Percentiles rank a stretch among this genome's conserved stretches.
Conservation (phyloP, 2,113 vertebrate genomes). For the Siniperca chuatsi region DNA sequence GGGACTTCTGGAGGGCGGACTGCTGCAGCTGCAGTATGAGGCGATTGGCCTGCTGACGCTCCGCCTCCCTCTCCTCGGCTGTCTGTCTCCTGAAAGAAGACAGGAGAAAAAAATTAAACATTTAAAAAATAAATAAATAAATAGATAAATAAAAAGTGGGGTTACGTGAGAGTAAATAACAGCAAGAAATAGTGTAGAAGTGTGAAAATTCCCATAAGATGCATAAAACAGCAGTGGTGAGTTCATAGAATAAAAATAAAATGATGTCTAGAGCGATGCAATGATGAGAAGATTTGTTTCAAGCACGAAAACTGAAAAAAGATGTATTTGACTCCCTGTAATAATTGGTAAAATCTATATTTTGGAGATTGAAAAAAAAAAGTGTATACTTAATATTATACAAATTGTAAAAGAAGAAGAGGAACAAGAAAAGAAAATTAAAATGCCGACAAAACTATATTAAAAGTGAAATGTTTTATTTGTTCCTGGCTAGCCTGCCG, state of each 20-base stretch:
- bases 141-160: constrained; percentile 1
- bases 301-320: background rate
- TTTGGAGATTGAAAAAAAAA: background rate
- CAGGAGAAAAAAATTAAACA: background rate
- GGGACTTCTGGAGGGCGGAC: constrained; percentile 97
- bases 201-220: background rate
- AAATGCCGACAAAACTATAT: too few relatives aligned
- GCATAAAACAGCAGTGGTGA: background rate
- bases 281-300: background rate
- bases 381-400: too few relatives aligned
- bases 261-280: background rate
- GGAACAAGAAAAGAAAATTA: background rate
- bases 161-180: background rate
- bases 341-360: background rate
- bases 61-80: constrained; percentile 96
- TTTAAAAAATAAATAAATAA: background rate
- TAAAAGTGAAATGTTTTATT: background rate
- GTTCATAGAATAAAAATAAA: background rate
- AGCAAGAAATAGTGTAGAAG: accelerated
- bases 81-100: constrained; percentile 91
- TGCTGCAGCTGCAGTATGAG: constrained; percentile 98
- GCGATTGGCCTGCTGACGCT: constrained; percentile 97
- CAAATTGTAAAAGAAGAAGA: background rate
- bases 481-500: background rate
- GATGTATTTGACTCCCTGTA: background rate